Evolutionary conservation across 2,797 vertebrate genomes (phyloP).

Genomic region (Chelon labrosus): DNA sequence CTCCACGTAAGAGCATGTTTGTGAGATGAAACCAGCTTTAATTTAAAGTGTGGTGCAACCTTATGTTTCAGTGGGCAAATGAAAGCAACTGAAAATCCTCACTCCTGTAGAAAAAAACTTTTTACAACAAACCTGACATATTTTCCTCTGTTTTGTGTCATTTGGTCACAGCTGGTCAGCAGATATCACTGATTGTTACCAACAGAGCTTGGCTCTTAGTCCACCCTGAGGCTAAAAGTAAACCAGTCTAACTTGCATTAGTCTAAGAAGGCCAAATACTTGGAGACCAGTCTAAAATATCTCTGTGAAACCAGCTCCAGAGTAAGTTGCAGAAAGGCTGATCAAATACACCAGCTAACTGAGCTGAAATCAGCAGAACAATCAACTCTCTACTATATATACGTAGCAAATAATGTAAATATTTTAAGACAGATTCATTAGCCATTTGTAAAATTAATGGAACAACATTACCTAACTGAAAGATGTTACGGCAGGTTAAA

Average conservation of each 20-base stretch:
- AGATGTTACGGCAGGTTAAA: conserved; percentile 36
- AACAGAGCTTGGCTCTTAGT: not conserved
- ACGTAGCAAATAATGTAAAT: conserved; percentile 38
- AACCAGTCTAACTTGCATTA: not conserved
- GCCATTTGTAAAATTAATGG: conserved; percentile 23
- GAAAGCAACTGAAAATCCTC: not conserved
- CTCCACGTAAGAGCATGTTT: not conserved
- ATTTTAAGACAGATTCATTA: conserved; percentile 18
- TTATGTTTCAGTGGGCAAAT: not conserved
- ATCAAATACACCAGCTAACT: conserved; percentile 18
- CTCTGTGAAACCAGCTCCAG: conserved; percentile 22
- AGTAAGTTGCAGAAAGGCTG: not conserved
- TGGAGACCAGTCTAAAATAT: not conserved
- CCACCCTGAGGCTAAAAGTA: not conserved
- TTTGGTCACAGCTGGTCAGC: not conserved
- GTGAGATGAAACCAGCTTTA: not conserved
- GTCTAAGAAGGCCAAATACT: not conserved
- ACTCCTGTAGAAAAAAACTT: not conserved
- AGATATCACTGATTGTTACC: not conserved
- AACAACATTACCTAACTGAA: conserved; percentile 17
- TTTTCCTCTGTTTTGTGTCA: not conserved
- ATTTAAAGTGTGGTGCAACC: too few relatives aligned
- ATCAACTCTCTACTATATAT: conserved; percentile 20
- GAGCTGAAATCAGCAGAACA: conserved; percentile 30
- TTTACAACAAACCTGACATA: not conserved